Conservation (phyloP, 2,797 vertebrate species). For the Geotrypetes seraphini region DNA sequence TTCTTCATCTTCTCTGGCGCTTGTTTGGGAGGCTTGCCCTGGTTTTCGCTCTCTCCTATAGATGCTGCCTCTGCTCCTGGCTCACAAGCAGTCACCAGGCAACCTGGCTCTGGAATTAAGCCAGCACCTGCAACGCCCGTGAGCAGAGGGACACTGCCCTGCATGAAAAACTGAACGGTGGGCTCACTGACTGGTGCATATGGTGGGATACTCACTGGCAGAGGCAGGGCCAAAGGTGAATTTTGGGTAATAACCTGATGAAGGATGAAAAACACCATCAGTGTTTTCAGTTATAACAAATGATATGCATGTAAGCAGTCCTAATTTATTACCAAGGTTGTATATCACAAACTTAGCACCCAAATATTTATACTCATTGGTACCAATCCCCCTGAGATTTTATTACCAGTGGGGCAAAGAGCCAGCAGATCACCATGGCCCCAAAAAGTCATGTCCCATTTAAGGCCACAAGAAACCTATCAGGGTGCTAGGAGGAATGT, state of each 20-base stretch:
- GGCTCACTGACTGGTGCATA: slow-evolving; percentile 42
- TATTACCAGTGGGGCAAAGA: too few relatives aligned
- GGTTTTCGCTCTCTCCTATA: slow-evolving; percentile 27
- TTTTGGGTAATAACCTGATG: slow-evolving; percentile 44
- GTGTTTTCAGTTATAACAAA: slow-evolving; percentile 49
- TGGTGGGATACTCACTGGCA: slow-evolving; percentile 35
- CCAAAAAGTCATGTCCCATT: too few relatives aligned
- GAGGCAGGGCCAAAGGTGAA: slow-evolving; percentile 26
- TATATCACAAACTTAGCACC: too few relatives aligned
- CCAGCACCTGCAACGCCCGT: slow-evolving; percentile 25
- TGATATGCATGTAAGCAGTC: too few relatives aligned
- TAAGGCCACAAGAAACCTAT: too few relatives aligned
- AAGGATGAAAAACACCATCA: too few relatives aligned
- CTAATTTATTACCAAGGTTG: too few relatives aligned
- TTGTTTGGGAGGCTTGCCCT: slow-evolving; percentile 16
- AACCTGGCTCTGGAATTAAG: slow-evolving; percentile 27
- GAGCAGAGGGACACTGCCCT: slow-evolving; percentile 33
- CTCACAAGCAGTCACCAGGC: slow-evolving; percentile 31
- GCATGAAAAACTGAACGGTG: slow-evolving; percentile 47
- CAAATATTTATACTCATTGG: too few relatives aligned
- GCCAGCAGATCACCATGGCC: too few relatives aligned
- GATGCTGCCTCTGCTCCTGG: slow-evolving; percentile 26
- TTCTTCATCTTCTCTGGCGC: slow-evolving; percentile 49
- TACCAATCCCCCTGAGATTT: too few relatives aligned
- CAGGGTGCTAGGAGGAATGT: too few relatives aligned